Evolutionary conservation across 2,113 vertebrate genomes (phyloP), one percentile per base, ranked within the genome.

Genomic region (Dromiciops gliroides): DNA sequence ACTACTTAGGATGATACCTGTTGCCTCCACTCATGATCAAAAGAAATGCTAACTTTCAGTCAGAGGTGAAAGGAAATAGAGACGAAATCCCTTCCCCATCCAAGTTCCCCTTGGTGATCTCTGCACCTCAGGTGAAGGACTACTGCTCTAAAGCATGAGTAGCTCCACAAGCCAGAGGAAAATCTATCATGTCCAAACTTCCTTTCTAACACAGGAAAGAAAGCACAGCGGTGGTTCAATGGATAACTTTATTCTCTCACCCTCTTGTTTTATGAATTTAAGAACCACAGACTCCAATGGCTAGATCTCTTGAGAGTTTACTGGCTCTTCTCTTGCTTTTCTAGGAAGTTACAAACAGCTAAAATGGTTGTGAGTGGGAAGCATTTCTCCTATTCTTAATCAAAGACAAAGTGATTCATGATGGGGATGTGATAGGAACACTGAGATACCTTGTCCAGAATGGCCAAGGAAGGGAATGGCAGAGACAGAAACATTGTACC

Each of bases 301-400:
- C 19, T 44, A 22, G n/a, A 83, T 22, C 67, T n/a, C 37, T 83
- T 16, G 2, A 83, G 67, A 83, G n/a, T 7, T 83, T 44, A 83
- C 2, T 44, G n/a, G 23, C n/a, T 23, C n/a, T 83, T 83, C n/a
- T 53, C 52, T 26, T 44, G 19, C 7, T 83, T 83, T 90, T 48
- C 89, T 49, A 94, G 51, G 44, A 93, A 48, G 26, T 23, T 28
- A 48, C 89, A 92, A 91, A 91, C 48, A 75, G 93, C 89, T 89
- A 52, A 95, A 89, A 31, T 1, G 9, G 47, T 47, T 94, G 49
- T 53, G 50, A 51, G 14, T 47, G 49, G 47, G 44, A 95, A 91
- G 47, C 56, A 88, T 94, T 50, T 96, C 47, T n/a, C 51, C 92
- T 51, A 25, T 75, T 91, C 53, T 75, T 83, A 48, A 92, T 67